Evolutionary conservation across 2,797 vertebrate genomes (phyloP), one percentile per base, ranked within the genome.

Genomic region (Gila robusta): DNA sequence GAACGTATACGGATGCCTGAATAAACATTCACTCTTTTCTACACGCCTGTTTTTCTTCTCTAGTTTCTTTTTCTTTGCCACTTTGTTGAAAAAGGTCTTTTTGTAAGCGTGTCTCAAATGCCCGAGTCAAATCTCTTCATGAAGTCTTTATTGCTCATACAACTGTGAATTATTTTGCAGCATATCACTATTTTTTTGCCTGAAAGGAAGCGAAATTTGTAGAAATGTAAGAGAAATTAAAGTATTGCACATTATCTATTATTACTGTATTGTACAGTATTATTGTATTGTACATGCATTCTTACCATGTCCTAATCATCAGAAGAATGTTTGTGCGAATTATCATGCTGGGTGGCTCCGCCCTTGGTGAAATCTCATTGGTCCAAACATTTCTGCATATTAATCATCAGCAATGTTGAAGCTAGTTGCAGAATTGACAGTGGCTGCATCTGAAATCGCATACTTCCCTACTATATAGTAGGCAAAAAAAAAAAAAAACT

Each of bases 1-100:
- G 79, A 79, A 66, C 28, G 9, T 41, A 39, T 39, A 3, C 11
- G 47, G 23, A 39, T 8, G 44, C 32, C 28, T 79, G 35, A 2
- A 59, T 90, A 89, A 90, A 70, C 91, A 91, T 91, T 93, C 91
- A 91, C 92, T 88, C 84, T 85, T 79, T 82, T 91, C 92, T 92
- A 90, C 92, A 94, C 91, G 91, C 90, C 93, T n/a, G 28, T 35
- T 54, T 32, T 77, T n/a, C 4, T 90, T 81, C 59, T 67, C 64
- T 35, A 21, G 23, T 80, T 81, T 79, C 74, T 35, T 79, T 16
- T 89, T 89, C 90, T 66, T 66, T 64, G n/a, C 16, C 26, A 64
- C 83, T 82, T 47, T 89, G 91, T 89, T 83, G 83, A 81, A 54
- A 64, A 39, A 39, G 26, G n/a, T 83, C 28, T 37, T 70, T 41